Evolutionary conservation across 2,888 invertebrate genomes (phyloP), one percentile per base, ranked within the genome.

Genomic region (Apamea epomidion): DNA sequence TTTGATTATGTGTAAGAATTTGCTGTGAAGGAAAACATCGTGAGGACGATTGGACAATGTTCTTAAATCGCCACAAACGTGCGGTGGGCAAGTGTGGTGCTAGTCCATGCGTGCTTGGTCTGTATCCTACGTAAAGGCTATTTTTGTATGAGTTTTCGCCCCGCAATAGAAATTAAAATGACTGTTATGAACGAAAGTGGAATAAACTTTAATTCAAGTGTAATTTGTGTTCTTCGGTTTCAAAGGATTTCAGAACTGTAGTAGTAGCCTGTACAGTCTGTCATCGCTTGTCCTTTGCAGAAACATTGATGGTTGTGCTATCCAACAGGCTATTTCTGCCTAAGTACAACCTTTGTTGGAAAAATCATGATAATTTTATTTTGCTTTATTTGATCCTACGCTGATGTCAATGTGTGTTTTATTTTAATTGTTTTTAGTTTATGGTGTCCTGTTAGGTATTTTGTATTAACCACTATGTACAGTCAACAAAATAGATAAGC

Each of bases 1-100:
- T 64, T 45, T 78, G 42, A 60, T 58, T 54, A 25, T 65, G 58
- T 83, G 78, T 65, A 78, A 37, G 51, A 77, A 48, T 68, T 83
- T 16, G 62, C 54, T 48, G 45, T 54, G 29, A 69, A 62, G 48
- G 69, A 64, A 64, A 69, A 64, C 37, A 62, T 62, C 3, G 54
- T 25, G 42, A 64, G 78, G n/a, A 54, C 16, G 6, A 76, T 10
- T 18, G 32, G 45, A 48, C 8, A 21, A 48, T 51, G 5, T 18
- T 51, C 51, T 48, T 5, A 48, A 70, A 48, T 21, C 29, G 14
- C 70, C 29, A 25, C 10, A 32, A 70, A 29, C 14, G 2, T 14
- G 0, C 12, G n/a, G 18, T 0, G 7, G 48, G 4, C 7, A 6
- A 29, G 1, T 14, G 48, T 14, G 45, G 8, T 16, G 21, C 48